A percentile compares a stretch with the other conserved stretches of the same genome.
Conservation (phyloP, 2,113 vertebrate genomes). For the Chloropsis hardwickii region DNA sequence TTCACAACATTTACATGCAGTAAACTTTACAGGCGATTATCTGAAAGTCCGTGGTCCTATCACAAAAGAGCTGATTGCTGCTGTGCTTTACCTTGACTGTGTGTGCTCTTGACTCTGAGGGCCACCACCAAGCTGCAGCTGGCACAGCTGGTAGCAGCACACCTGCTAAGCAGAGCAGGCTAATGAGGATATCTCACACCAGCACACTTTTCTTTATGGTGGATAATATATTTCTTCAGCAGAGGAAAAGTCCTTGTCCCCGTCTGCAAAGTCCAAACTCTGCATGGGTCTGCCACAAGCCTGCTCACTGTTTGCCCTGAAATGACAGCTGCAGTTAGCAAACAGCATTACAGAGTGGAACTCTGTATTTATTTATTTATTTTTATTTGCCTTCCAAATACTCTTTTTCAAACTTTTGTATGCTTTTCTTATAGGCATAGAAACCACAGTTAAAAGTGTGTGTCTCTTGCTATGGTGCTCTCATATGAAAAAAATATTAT, state of each 20-base stretch:
- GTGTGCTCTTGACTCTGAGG: conserved; percentile 3
- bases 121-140: background rate
- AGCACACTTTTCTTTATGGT: background rate
- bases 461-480: background rate
- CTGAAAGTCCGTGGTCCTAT: background rate
- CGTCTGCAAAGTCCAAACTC: background rate
- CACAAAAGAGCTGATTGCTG: background rate
- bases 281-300: background rate
- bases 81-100: background rate
- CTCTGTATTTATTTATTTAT: background rate
- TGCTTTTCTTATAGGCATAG: background rate
- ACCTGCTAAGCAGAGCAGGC: conserved; percentile 16
- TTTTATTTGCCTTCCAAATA: background rate
- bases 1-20: background rate
- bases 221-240: background rate
- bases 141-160: conserved; percentile 22
- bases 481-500: background rate
- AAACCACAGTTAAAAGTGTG: background rate
- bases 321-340: background rate
- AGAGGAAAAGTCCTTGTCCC: background rate
- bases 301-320: background rate
- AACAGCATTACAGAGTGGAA: background rate
- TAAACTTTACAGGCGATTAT: background rate
- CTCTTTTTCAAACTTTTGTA: background rate
- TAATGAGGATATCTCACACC: conserved; percentile 38